Evolutionary conservation across 2,113 vertebrate genomes (phyloP), one percentile per base, ranked within the genome.

Genomic region (Hippoglossus stenolepis): DNA sequence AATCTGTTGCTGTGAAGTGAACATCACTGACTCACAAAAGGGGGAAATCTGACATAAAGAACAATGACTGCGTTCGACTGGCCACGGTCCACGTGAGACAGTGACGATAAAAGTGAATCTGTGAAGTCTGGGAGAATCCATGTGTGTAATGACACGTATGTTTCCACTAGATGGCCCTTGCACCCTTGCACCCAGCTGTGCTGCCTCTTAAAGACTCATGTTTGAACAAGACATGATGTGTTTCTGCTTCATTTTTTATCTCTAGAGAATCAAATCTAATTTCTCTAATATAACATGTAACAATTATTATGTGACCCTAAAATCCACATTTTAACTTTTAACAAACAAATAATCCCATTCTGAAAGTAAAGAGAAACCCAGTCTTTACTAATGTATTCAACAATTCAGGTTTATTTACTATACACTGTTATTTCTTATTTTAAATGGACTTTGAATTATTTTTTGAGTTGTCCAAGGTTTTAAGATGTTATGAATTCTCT

Each of bases 141-240:
- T 76, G 70, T 79, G 73, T 92, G 92, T 88, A 92, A 84, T 91
- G 79, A 74, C 75, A 47, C 40, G 43, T 45, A 7, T 85, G 35
- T 84, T 84, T 82, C 93, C 94, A 92, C 92, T 93, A 94, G 94
- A 91, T 93, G 94, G 93, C 90, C 85, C 87, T 90, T 92, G 81
- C 65, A 90, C 90, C 82, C 86, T 90, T 92, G 81, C 70, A 90
- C 74, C 87, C 83, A 89, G 85, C 84, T 85, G 66, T 85, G 88
- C 53, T 58, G 53, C 49, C 66, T 81, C 75, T 59, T 74, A 47
- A 61, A 70, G 67, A 81, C 69, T 71, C 64, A 58, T 62, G 66
- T 75, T 77, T 84, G 75, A 87, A 86, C 87, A 79, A 58, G 49
- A 38, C 72, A 84, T 70, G 10, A 75, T 81, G 51, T 82, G 58